These are phyloP conservation scores for Antheraea pernyi DNA, from an alignment of 1,140 invertebrate genomes.

Conservation along the genomic window DNA sequence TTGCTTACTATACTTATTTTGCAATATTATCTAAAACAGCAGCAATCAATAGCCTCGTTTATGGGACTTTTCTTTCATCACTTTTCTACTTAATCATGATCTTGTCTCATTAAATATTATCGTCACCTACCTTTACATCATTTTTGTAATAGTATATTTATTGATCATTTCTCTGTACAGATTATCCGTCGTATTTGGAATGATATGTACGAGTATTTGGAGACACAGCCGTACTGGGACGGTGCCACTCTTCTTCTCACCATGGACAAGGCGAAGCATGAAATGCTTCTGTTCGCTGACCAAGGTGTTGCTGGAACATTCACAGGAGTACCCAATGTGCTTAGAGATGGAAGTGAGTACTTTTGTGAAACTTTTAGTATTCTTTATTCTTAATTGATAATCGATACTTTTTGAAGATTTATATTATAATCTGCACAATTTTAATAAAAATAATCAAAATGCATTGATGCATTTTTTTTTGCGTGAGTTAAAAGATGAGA, in stretches of 20 bases:
- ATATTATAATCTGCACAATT: too few species aligned
- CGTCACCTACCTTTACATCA: too few species aligned
- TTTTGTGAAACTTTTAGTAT: not conserved
- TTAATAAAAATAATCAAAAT: too few species aligned
- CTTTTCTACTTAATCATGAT: not conserved
- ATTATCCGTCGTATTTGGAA: constrained; percentile 47
- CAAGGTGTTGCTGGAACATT: constrained; percentile 56
- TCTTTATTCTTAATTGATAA: too few species aligned
- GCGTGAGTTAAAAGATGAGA: too few species aligned
- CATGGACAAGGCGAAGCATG: constrained; percentile 38
- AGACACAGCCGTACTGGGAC: constrained; percentile 55
- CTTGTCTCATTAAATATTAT: not conserved
- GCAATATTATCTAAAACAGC: too few species aligned
- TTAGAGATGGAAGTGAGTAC: constrained; percentile 45
- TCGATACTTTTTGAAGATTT: too few species aligned
- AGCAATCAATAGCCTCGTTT: too few species aligned
- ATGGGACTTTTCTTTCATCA: too few species aligned
- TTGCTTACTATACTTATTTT: too few species aligned
- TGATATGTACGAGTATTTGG: constrained; percentile 60
- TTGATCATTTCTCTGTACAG: constrained; percentile 24
- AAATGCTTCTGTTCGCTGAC: constrained; percentile 57
- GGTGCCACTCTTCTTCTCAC: constrained; percentile 45
- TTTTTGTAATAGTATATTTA: too few species aligned
- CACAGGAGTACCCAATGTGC: constrained; percentile 51
- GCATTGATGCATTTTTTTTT: too few species aligned